Conservation (phyloP, 2,797 vertebrate species). For the Pipistrellus pygmaeus region DNA sequence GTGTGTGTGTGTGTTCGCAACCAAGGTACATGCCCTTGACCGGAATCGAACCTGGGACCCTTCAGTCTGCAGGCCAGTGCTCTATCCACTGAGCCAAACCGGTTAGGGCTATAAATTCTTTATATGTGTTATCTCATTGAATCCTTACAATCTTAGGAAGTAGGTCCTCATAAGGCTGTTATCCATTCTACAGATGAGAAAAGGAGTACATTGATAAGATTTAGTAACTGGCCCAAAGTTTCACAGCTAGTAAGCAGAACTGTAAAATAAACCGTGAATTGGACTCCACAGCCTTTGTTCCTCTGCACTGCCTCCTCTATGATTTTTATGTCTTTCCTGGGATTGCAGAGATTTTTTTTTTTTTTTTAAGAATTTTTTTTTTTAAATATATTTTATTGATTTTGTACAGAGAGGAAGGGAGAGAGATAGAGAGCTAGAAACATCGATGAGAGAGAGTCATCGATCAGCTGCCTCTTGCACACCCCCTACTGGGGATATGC, state of each 20-base stretch:
- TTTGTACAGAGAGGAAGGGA: too few species aligned
- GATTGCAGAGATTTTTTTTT: constrained; percentile 1
- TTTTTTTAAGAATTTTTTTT: too few species aligned
- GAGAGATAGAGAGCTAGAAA: too few species aligned
- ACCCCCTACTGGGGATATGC: too few species aligned
- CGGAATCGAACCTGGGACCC: too few species aligned
- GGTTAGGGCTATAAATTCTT: background rate
- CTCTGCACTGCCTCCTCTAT: constrained; percentile 3
- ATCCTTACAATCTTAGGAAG: constrained; percentile 11
- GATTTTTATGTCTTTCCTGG: constrained; percentile 39
- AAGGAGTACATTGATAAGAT: background rate
- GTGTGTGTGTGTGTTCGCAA: too few species aligned
- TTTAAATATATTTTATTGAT: too few species aligned
- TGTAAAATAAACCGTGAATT: constrained; percentile 38
- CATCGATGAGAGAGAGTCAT: too few species aligned
- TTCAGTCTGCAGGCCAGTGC: too few species aligned
- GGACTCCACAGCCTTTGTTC: background rate
- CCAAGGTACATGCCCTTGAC: too few species aligned
- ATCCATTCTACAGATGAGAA: constrained; percentile 41
- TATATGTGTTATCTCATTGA: constrained; percentile 33
- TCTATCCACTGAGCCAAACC: too few species aligned
- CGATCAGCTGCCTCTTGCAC: too few species aligned
- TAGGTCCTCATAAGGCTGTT: constrained; percentile 14
- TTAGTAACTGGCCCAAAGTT: constrained; percentile 26
- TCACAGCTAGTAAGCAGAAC: constrained; percentile 27